Evolutionary conservation across 2,888 invertebrate genomes (phyloP), one percentile per base, ranked within the genome.

Genomic region (Panopea generosa): DNA sequence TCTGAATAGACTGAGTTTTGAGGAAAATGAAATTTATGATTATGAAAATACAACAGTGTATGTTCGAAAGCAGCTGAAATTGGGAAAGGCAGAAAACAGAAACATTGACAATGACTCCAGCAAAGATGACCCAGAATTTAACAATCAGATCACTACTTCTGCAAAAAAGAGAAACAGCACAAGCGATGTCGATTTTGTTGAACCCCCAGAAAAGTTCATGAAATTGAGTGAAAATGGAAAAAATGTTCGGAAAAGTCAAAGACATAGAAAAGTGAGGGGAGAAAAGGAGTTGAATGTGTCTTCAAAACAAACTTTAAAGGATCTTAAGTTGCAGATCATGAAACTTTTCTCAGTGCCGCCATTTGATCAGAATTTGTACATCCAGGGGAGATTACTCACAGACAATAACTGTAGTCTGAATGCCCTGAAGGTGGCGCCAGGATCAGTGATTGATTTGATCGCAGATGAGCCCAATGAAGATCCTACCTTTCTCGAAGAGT

Each of bases 281-380:
- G 93, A 93, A 77, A 92, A 93, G 71, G 92, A 93, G 73, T 81
- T 93, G 18, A 88, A 79, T 27, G 92, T 93, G 1, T 92, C 93
- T 0, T 93, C 93, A 0, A 84, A 84, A 27, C 85, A 91, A 52
- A 93, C 92, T 2, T 86, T 94, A 2, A 88, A 91, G 73, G 93
- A 93, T 55, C 89, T 94, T 45, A 94, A 93, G 85, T 85, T 93
- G 22, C 86, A 93, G 92, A 85, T 93, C 11, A 93, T 93, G 92
- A 89, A 90, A 60, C 66, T 88, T 49, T 93, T 92, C 82, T 88
- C 90, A n/a, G 92, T 93, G 11, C 90, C 93, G 16, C 92, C 93
- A 2, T 93, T 90, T 86, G 93, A 93, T 83, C 93, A 93, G 84
- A 91, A 91, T 69, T 81, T 93, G 59, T 86, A 84, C 16, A 68